These are phyloP conservation scores for Drosophila quasianomalipes DNA, from an alignment of 2,888 invertebrate genomes.

Conservation along the genomic window DNA sequence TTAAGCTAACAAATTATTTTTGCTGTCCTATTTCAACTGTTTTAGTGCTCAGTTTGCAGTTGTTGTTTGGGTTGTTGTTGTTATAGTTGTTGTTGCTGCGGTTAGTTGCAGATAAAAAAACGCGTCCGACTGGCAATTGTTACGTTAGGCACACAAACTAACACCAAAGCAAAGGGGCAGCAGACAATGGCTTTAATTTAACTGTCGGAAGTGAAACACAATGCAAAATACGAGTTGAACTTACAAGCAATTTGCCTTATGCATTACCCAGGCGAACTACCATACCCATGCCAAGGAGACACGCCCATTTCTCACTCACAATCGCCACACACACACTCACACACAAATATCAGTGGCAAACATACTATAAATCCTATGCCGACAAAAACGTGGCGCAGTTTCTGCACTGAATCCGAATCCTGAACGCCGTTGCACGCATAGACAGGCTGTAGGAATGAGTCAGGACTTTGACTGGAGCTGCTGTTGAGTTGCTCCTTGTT, in stretches of 20 bases:
- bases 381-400: conserved; percentile 73
- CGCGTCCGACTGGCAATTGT: conserved; percentile 69
- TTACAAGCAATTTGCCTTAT: conserved; percentile 79
- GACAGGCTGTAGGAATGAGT: conserved; percentile 6
- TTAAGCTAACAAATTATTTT: conserved; percentile 77
- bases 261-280: conserved; percentile 54
- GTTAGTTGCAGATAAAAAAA: conserved; percentile 57
- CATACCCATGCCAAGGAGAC: conserved; percentile 16
- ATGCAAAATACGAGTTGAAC: conserved; percentile 80
- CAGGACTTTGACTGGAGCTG: conserved; percentile 33
- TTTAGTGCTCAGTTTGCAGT: conserved; percentile 19
- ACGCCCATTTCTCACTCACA: conserved; percentile 66
- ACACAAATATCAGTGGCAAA: conserved; percentile 30
- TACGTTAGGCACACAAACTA: conserved; percentile 73
- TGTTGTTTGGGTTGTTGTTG: background rate
- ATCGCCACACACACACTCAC: conserved; percentile 16
- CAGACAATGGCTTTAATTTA: conserved; percentile 80
- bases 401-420: conserved; percentile 61
- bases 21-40: conserved; percentile 62
- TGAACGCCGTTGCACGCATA: conserved; percentile 71
- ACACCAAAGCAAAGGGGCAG: conserved; percentile 47
- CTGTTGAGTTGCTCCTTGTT: conserved; percentile 56
- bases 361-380: conserved; percentile 61
- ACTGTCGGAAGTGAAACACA: conserved; percentile 82
- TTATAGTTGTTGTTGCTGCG: conserved; percentile 43